These are phyloP conservation scores for Cynoglossus semilaevis DNA, from an alignment of 2,113 vertebrate species.

Conservation along the genomic window DNA sequence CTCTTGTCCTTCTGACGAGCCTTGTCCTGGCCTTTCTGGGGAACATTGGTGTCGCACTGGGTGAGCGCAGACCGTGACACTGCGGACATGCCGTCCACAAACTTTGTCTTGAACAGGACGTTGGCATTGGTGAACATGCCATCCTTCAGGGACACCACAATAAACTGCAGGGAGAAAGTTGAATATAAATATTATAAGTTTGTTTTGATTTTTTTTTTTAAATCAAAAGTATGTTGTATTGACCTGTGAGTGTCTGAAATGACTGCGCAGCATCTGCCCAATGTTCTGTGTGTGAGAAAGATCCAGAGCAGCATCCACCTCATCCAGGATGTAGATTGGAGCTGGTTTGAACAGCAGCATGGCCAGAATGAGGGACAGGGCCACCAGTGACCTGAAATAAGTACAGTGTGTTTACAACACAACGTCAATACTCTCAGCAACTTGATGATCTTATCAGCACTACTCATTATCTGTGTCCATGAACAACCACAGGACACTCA, in stretches of 20 bases:
- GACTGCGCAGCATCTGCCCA: slow-evolving; percentile 90
- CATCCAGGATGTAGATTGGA: slow-evolving; percentile 96
- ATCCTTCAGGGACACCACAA: slow-evolving; percentile 97
- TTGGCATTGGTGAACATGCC: slow-evolving; percentile 99
- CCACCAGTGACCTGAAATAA: slow-evolving; percentile 86
- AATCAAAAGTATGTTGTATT: slow-evolving; percentile 1
- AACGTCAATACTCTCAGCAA: too few relatives aligned
- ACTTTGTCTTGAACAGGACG: slow-evolving; percentile 92
- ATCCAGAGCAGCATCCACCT: slow-evolving; percentile 96
- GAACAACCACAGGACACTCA: not conserved
- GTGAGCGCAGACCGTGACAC: slow-evolving; percentile 79
- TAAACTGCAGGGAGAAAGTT: slow-evolving; percentile 79
- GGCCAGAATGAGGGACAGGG: slow-evolving; percentile 91
- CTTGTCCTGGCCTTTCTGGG: slow-evolving; percentile 62
- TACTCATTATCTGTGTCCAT: too few relatives aligned
- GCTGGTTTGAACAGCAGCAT: slow-evolving; percentile 98
- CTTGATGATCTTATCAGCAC: too few relatives aligned
- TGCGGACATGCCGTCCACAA: slow-evolving; percentile 90
- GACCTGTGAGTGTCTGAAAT: slow-evolving; percentile 93
- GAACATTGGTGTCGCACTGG: slow-evolving; percentile 53
- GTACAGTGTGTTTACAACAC: not conserved
- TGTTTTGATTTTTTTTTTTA: not conserved
- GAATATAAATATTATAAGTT: not conserved
- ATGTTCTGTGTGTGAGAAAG: slow-evolving; percentile 98
- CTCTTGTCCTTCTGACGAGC: slow-evolving; percentile 63